These are phyloP conservation scores for Phyto melanocephala DNA, from an alignment of 2,888 invertebrate genomes.

Conservation along the genomic window DNA sequence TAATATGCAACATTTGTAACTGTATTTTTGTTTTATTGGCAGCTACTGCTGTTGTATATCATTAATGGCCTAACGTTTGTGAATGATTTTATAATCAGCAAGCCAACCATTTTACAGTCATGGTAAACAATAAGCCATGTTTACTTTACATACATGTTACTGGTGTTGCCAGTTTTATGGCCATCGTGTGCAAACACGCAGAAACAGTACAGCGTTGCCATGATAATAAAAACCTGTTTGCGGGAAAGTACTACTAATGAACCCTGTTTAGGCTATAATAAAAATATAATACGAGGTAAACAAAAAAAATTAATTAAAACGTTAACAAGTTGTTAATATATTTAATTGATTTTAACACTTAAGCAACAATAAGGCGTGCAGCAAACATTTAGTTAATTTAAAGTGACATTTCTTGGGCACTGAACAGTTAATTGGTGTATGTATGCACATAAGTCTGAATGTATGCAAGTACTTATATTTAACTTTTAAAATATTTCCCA, in stretches of 20 bases:
- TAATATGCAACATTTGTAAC: constrained; percentile 32
- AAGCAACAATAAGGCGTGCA: background rate
- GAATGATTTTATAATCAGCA: constrained; percentile 44
- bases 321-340: constrained; percentile 46
- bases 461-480: no score
- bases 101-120: constrained; percentile 49
- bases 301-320: background rate
- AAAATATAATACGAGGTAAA: background rate
- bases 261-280: background rate
- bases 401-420: no score
- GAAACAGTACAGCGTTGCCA: constrained; percentile 3
- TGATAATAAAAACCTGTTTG: constrained; percentile 33
- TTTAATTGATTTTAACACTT: constrained; percentile 53
- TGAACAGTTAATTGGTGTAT: no score
- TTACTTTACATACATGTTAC: background rate
- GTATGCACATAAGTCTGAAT: no score
- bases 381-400: constrained; percentile 19
- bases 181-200: constrained; percentile 19
- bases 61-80: background rate
- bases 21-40: constrained; percentile 4
- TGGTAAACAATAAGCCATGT: constrained; percentile 34
- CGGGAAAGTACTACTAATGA: background rate
- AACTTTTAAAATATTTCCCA: background rate
- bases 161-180: constrained; percentile 18
- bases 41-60: background rate